Base-by-base conservation (phyloP, 2,113 vertebrate genomes). In the Lasiurus borealis region DNA sequence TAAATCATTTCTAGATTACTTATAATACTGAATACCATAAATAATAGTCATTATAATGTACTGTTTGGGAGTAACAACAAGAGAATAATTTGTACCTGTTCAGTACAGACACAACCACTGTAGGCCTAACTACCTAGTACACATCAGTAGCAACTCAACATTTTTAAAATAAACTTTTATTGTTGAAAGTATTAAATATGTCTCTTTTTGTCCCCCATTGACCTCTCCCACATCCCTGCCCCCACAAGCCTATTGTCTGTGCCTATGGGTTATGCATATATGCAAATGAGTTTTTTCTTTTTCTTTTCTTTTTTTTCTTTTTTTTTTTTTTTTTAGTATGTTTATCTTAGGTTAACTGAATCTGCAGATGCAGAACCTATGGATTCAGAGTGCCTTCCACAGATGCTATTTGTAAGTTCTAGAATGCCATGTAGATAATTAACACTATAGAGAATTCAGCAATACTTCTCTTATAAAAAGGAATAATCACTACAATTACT, bases 381-480 rank as follows among this genome's bases (percentile, higher is more conserved):
- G 5, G 57, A 31, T 46, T 31, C 57, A 46, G 36, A 64, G 57
- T 25, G 36, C 25, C 57, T 31, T 31, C 54, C 6, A 31, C 6
- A 36, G 2, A 92, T 52, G 85, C 44, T 72, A 72, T 72, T 16
- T 72, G 11, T 68, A 82, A 81, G 3, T n/a, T 85, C 29, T 69
- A 62, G 34, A 94, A n/a, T 2, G 8, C 44, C 50, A 57, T 0
- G 0, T 44, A 62, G 48, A 92, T 71, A 89, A 5, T 52, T 8
- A 78, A 29, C 3, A 69, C 1, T 36, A 59, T 0, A 46, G 29
- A 94, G 46, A 52, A 85, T 36, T 77, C 66, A 81, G 31, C 84
- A 76, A 83, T 54, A 71, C 3, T 21, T 83, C 64, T 82, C 46
- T 73, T 71, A 72, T 81, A 73, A 93, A 64, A 96, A 46, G 31